Percentiles rank a stretch among this genome's conserved stretches.
Conservation (phyloP, 2,888 invertebrate species). For the Cataglyphis rosenhaueri region DNA sequence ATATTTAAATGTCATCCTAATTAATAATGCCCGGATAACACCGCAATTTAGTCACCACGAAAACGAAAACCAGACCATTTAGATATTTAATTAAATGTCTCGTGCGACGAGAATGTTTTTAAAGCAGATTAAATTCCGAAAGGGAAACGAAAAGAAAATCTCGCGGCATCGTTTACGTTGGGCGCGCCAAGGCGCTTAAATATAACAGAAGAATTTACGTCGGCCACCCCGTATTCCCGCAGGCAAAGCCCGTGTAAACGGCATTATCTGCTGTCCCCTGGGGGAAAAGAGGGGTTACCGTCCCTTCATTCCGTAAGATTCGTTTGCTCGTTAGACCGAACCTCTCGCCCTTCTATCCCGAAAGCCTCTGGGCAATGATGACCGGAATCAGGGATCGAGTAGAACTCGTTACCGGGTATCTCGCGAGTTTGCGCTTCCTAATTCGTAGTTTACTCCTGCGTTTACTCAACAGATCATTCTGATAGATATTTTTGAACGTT, state of each 20-base stretch:
- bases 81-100: constrained; percentile 54
- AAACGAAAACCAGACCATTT: constrained; percentile 17
- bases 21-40: constrained; percentile 35
- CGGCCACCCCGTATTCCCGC: constrained; percentile 34
- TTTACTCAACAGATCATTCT: constrained; percentile 34
- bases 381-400: constrained; percentile 48
- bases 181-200: constrained; percentile 41
- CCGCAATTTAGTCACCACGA: constrained; percentile 39
- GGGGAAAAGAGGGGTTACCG: not conserved
- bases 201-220: constrained; percentile 52
- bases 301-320: constrained; percentile 50
- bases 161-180: constrained; percentile 31
- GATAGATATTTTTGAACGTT: constrained; percentile 35
- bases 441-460: constrained; percentile 46
- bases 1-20: constrained; percentile 5
- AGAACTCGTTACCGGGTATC: constrained; percentile 43
- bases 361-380: constrained; percentile 24
- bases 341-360: constrained; percentile 8
- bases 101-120: constrained; percentile 45
- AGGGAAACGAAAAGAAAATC: constrained; percentile 9
- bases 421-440: constrained; percentile 47
- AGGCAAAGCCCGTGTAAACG: constrained; percentile 46
- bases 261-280: constrained; percentile 37
- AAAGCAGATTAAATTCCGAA: constrained; percentile 52
- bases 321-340: constrained; percentile 56